Percentiles rank a stretch among this genome's conserved stretches.
Evolutionary conservation across 2,888 invertebrate genomes (phyloP).

Genomic region (Tyria jacobaeae): DNA sequence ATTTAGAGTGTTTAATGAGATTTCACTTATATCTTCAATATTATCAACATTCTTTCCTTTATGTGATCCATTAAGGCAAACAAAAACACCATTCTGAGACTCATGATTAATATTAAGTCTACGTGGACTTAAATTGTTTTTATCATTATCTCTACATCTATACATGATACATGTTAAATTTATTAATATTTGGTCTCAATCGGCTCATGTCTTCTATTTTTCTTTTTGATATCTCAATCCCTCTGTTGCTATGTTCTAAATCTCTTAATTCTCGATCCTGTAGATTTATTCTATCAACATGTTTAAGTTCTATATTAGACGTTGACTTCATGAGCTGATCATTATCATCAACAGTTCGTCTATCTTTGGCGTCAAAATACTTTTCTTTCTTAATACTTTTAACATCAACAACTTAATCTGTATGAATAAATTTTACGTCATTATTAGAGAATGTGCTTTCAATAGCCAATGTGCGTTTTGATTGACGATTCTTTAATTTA

Average conservation of each 20-base stretch:
- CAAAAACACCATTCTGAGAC: neutral
- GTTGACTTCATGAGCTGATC: neutral
- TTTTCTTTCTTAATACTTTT: neutral
- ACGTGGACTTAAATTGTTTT: neutral
- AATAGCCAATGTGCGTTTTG: neutral
- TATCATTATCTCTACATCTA: neutral
- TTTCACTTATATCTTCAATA: neutral
- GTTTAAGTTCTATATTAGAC: neutral
- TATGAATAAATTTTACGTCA: neutral
- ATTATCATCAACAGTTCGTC: neutral
- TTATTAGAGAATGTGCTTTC: neutral
- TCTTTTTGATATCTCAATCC: neutral
- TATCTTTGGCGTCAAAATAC: constrained; percentile 9
- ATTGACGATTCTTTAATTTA: constrained; percentile 10
- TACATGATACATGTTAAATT: constrained; percentile 4
- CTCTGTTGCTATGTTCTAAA: neutral
- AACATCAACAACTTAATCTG: neutral
- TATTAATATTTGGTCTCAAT: constrained; percentile 13
- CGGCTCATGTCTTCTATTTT: neutral
- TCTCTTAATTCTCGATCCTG: neutral
- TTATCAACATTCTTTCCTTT: neutral
- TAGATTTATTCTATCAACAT: constrained; percentile 1
- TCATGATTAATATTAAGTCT: neutral
- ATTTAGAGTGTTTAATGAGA: neutral
- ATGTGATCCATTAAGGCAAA: neutral